These are phyloP conservation scores for Amblyraja radiata DNA, from an alignment of 2,797 vertebrate genomes.

Conservation along the genomic window DNA sequence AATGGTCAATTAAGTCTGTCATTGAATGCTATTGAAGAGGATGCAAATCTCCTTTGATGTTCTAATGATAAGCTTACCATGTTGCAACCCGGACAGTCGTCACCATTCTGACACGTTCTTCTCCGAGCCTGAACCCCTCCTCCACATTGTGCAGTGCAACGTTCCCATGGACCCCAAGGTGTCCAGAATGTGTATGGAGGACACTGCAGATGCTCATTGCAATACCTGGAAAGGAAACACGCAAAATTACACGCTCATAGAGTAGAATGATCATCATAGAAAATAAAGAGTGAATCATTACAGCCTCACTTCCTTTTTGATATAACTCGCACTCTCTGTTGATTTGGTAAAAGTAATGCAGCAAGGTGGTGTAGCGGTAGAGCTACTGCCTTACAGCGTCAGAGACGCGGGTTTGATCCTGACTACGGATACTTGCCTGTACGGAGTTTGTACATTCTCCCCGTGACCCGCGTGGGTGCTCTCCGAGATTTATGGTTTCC, in stretches of 20 bases:
- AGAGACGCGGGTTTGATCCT: too few species aligned
- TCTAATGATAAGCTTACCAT: conserved; percentile 59
- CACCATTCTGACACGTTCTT: conserved; percentile 86
- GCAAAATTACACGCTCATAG: background rate
- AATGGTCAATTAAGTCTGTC: background rate
- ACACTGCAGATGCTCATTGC: conserved; percentile 90
- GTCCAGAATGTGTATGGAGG: conserved; percentile 91
- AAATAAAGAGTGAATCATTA: background rate
- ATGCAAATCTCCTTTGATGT: background rate
- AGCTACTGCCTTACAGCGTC: too few species aligned
- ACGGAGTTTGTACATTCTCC: too few species aligned
- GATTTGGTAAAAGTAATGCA: background rate
- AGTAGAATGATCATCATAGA: background rate
- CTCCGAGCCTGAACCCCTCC: conserved; percentile 87
- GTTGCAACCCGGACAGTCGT: conserved; percentile 84
- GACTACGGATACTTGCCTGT: too few species aligned
- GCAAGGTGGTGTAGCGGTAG: background rate
- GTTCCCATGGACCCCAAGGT: conserved; percentile 90
- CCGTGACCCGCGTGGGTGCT: too few species aligned
- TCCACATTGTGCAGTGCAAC: conserved; percentile 85
- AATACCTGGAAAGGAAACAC: conserved; percentile 68
- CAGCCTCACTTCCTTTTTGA: background rate
- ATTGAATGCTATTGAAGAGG: background rate
- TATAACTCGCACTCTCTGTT: background rate
- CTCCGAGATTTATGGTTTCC: too few species aligned